Evolutionary conservation across 2,113 vertebrate species (phyloP).

Genomic region (Atherinomorus stipes): DNA sequence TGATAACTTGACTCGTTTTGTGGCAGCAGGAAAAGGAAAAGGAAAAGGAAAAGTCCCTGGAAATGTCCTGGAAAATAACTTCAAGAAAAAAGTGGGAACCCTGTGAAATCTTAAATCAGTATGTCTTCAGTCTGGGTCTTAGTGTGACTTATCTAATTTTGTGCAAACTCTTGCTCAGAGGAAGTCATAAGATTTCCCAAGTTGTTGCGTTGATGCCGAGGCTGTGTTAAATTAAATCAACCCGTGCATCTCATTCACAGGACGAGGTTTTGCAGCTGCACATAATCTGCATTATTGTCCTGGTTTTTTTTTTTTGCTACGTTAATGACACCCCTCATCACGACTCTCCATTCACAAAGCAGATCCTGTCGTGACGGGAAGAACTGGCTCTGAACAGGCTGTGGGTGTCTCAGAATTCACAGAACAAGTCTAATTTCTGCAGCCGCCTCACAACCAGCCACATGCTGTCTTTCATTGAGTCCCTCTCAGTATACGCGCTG

Average conservation of each 20-base stretch:
- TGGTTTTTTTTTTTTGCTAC: slow-evolving; percentile 27
- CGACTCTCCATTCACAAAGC: slow-evolving; percentile 80
- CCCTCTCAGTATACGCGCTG: slow-evolving; percentile 39
- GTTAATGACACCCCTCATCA: slow-evolving; percentile 76
- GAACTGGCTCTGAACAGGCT: slow-evolving; percentile 61
- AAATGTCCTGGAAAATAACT: too few species aligned
- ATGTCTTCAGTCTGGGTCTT: neutral
- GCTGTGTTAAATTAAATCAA: slow-evolving; percentile 26
- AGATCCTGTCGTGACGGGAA: slow-evolving; percentile 68
- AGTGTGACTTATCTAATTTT: neutral
- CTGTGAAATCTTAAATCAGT: too few species aligned
- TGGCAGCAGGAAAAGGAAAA: too few species aligned
- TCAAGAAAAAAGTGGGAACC: too few species aligned
- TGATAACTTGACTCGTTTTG: too few species aligned
- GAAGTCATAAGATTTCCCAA: slow-evolving; percentile 27
- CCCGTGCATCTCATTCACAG: slow-evolving; percentile 49
- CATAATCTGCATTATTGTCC: slow-evolving; percentile 74
- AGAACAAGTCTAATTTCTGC: slow-evolving; percentile 56
- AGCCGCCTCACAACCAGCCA: slow-evolving; percentile 52
- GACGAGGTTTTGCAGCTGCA: slow-evolving; percentile 71
- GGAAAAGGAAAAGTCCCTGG: too few species aligned
- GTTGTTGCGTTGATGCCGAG: slow-evolving; percentile 17
- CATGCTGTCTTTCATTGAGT: slow-evolving; percentile 55
- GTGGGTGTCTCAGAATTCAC: slow-evolving; percentile 63
- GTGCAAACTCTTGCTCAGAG: slow-evolving; percentile 1